phyloP scores from a whole-genome alignment of 35 echinoderm and acorn worm species.

The Anneissia japonica region DNA sequence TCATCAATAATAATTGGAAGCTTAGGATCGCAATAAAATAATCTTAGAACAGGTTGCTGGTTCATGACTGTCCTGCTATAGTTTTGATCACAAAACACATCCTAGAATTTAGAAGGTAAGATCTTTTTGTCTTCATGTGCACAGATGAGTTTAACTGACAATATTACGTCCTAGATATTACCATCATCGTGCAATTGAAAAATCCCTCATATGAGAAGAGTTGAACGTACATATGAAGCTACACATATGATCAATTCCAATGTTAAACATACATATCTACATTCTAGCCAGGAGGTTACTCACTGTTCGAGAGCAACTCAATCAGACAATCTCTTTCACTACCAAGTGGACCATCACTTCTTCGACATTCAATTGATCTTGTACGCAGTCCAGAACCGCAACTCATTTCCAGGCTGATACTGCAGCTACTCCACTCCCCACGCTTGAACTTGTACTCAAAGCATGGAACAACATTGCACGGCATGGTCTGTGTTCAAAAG shows the following conservation, averaged over 20 bases:
- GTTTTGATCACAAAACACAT: too few relatives aligned
- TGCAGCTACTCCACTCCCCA: conserved; percentile 71
- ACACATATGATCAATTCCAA: neutral
- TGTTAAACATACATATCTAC: neutral
- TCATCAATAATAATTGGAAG: too few relatives aligned
- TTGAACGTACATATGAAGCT: neutral
- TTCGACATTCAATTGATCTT: conserved; percentile 66
- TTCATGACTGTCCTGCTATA: too few relatives aligned
- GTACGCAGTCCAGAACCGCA: conserved; percentile 64
- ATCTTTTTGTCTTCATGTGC: too few relatives aligned
- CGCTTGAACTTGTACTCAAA: conserved; percentile 58
- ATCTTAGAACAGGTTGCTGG: too few relatives aligned
- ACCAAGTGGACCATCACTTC: conserved; percentile 74
- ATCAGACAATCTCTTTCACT: conserved; percentile 54
- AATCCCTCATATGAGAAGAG: neutral
- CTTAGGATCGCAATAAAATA: too few relatives aligned
- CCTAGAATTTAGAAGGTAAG: too few relatives aligned
- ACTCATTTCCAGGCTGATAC: conserved; percentile 60
- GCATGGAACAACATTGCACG: conserved; percentile 76
- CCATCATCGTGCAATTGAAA: neutral
- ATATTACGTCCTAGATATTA: neutral
- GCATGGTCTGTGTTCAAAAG: conserved; percentile 46
- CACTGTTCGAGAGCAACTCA: conserved; percentile 19
- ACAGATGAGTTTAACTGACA: too few relatives aligned
- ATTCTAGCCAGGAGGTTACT: neutral